Evolutionary conservation across 2,113 vertebrate genomes (phyloP).

Genomic region (Pelvicachromis taeniatus): DNA sequence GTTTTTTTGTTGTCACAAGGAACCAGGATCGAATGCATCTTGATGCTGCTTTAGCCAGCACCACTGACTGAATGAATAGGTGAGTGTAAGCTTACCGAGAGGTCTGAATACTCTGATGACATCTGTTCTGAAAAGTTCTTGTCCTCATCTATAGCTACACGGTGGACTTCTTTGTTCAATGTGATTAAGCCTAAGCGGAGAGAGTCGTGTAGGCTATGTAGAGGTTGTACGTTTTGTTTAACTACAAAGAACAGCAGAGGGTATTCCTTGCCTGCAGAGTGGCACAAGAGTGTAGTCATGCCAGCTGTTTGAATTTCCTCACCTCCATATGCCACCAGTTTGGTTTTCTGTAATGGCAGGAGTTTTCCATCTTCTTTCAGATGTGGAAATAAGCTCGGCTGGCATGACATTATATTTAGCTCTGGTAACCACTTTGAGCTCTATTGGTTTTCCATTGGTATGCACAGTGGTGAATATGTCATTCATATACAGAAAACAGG

Average conservation of each 20-base stretch:
- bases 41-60: too few species aligned
- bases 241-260: background rate
- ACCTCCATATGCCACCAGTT: background rate
- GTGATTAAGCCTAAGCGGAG: too few species aligned
- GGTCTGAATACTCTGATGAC: too few species aligned
- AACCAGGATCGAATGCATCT: too few species aligned
- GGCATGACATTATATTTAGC: background rate
- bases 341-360: background rate
- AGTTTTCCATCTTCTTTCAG: background rate
- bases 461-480: background rate
- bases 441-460: background rate
- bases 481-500: background rate
- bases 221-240: fast-evolving
- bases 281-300: background rate
- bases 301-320: background rate
- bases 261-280: background rate
- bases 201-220: too few species aligned
- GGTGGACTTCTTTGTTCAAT: too few species aligned
- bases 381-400: background rate
- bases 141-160: too few species aligned
- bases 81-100: too few species aligned
- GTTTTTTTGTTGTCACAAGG: background rate
- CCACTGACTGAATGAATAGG: too few species aligned
- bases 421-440: fast-evolving
- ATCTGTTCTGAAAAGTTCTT: too few species aligned